A percentile compares a stretch with the other conserved stretches of the same genome.
Conservation (phyloP, 1,140 invertebrate species). For the Nasonia longicornis region DNA sequence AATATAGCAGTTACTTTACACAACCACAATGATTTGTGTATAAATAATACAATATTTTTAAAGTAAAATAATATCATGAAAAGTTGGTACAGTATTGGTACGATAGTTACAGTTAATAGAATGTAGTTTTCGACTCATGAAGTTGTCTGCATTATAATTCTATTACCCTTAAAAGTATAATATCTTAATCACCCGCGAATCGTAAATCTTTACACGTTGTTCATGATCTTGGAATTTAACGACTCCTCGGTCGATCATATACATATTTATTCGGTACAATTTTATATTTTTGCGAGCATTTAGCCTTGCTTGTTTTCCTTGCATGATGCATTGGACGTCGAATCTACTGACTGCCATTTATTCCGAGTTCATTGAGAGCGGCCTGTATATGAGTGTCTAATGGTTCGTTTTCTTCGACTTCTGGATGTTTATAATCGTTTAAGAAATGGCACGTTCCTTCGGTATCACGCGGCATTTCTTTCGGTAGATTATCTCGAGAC, state of each 20-base stretch:
- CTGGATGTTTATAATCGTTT: constrained; percentile 81
- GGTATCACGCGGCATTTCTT: constrained; percentile 83
- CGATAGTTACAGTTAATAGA: background rate
- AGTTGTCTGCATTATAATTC: background rate
- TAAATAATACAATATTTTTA: constrained; percentile 50
- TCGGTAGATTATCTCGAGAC: constrained; percentile 82
- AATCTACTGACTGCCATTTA: constrained; percentile 53
- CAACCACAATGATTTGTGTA: constrained; percentile 55
- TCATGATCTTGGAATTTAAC: background rate
- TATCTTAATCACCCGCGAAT: background rate
- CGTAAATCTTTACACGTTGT: constrained; percentile 6
- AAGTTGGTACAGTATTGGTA: background rate
- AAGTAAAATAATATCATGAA: background rate
- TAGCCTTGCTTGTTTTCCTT: background rate
- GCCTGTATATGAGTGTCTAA: constrained; percentile 77
- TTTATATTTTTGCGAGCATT: constrained; percentile 8
- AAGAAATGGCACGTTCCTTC: constrained; percentile 90
- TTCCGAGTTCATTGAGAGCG: constrained; percentile 65
- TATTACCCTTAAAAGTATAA: background rate
- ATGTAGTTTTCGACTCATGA: background rate
- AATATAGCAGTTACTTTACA: background rate
- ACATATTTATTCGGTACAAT: constrained; percentile 4
- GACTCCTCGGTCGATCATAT: background rate
- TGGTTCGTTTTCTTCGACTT: constrained; percentile 70
- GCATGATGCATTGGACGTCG: background rate